Conservation (phyloP, 2,797 vertebrate genomes). For the Distichodus sexfasciatus region DNA sequence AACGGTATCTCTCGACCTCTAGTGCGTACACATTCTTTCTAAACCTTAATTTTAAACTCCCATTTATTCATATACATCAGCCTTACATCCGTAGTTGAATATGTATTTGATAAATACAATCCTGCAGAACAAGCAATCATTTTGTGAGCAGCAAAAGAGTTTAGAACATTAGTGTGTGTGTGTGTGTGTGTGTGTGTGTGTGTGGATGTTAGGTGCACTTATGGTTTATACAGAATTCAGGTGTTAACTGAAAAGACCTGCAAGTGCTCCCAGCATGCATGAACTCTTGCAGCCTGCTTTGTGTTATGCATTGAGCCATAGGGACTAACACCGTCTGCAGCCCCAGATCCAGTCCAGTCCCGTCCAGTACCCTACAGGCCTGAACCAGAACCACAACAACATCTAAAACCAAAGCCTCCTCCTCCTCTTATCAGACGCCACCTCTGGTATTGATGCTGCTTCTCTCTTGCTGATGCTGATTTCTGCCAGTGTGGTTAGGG, state of each 20-base stretch:
- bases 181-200: neutral
- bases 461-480: too few relatives aligned
- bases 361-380: neutral
- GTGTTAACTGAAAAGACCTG: conserved; percentile 84
- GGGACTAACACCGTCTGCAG: conserved; percentile 84
- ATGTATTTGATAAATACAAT: neutral
- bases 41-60: too few relatives aligned
- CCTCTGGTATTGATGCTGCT: too few relatives aligned
- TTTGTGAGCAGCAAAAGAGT: neutral
- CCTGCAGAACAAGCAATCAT: neutral
- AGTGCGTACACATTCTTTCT: too few relatives aligned
- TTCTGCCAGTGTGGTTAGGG: too few relatives aligned
- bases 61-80: too few relatives aligned
- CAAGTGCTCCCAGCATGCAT: conserved; percentile 81
- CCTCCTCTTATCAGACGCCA: too few relatives aligned
- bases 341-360: conserved; percentile 50
- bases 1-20: too few relatives aligned
- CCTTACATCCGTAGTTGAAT: neutral
- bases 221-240: conserved; percentile 39
- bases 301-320: conserved; percentile 59
- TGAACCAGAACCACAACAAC: too few relatives aligned
- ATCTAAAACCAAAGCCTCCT: too few relatives aligned
- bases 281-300: conserved; percentile 20
- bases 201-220: too few relatives aligned
- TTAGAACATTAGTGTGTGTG: neutral